Base-by-base conservation (phyloP, 2,888 invertebrate genomes). In the Synergus itoensis region DNA sequence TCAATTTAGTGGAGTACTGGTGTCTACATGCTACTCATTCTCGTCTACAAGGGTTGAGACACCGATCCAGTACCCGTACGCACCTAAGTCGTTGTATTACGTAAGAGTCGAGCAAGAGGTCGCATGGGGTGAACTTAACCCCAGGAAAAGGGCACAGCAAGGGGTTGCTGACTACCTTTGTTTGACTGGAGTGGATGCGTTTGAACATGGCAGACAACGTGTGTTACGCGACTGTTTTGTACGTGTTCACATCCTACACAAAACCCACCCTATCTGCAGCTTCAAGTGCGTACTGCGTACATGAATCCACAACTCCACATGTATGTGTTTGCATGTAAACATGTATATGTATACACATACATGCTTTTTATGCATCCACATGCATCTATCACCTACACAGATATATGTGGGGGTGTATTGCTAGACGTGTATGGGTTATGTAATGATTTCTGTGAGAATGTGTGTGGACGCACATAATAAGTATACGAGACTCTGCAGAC, bases 401-500 rank as follows among this genome's bases (percentile, higher is more conserved):
- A 45, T 45, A 12, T 45, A 12, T 0, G 9, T 8, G 21, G 11
- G 5, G 16, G 57, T 57, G 57, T 18, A 57, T 18, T 57, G 57
- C 36, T 63, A 4, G 16, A 40, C 16, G 28, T 43, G 21, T n/a
- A 28, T 43, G n/a, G 18, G 41, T 9, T 9, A n/a, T 65, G 40
- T 40, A 43, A 45, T 14, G 43, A 67, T 53, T 75, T 85, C 80
- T 36, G 57, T 69, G 78, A 43, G 64, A 62, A 73, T 82, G 78
- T 81, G 78, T 81, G 82, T 79, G 81, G 48, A 77, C 77, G 82
- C 83, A 83, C 82, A 82, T 78, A 87, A 87, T 88, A 88, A 87
- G 88, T 88, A 88, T 87, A 84, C 84, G 84, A 83, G 84, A 65
- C 79, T 78, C 81, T 84, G 86, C 85, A 87, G 87, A 87, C 87